These are phyloP conservation scores for Drosophila incognita DNA, from an alignment of 2,888 invertebrate genomes.

Conservation along the genomic window DNA sequence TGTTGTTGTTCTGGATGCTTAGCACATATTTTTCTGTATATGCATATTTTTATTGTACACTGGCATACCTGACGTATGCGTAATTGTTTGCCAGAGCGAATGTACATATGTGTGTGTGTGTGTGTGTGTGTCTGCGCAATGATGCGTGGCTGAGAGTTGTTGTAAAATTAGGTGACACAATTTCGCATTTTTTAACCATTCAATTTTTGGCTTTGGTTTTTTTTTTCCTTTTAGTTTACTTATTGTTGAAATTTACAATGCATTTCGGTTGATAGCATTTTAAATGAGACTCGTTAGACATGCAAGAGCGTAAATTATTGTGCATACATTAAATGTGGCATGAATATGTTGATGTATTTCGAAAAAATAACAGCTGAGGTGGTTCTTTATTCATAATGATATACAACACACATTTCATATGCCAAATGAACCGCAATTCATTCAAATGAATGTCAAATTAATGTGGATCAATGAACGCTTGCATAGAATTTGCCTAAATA, in stretches of 20 bases:
- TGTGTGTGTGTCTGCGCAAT: conserved; percentile 39
- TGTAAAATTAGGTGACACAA: conserved; percentile 77
- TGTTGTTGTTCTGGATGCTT: conserved; percentile 39
- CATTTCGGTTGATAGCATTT: conserved; percentile 66
- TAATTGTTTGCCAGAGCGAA: conserved; percentile 34
- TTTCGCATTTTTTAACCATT: conserved; percentile 53
- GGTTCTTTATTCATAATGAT: conserved; percentile 5
- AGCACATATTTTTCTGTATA: conserved; percentile 38
- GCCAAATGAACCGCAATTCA: conserved; percentile 13
- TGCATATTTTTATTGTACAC: conserved; percentile 9
- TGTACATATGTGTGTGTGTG: background rate
- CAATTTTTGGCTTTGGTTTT: conserved; percentile 20
- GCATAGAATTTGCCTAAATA: background rate
- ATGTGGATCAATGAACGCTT: background rate
- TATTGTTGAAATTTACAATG: conserved; percentile 52
- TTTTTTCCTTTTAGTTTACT: conserved; percentile 11
- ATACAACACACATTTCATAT: conserved; percentile 6
- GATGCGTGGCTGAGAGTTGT: conserved; percentile 60
- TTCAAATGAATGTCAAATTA: conserved; percentile 8
- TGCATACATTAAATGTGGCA: conserved; percentile 40
- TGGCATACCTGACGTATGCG: conserved; percentile 47
- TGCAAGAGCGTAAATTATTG: conserved; percentile 38
- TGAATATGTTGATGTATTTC: conserved; percentile 10
- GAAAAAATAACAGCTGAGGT: background rate
- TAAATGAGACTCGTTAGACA: conserved; percentile 51